Evolutionary conservation across 2,113 vertebrate species (phyloP).

Genomic region (Poicephalus meyeri): DNA sequence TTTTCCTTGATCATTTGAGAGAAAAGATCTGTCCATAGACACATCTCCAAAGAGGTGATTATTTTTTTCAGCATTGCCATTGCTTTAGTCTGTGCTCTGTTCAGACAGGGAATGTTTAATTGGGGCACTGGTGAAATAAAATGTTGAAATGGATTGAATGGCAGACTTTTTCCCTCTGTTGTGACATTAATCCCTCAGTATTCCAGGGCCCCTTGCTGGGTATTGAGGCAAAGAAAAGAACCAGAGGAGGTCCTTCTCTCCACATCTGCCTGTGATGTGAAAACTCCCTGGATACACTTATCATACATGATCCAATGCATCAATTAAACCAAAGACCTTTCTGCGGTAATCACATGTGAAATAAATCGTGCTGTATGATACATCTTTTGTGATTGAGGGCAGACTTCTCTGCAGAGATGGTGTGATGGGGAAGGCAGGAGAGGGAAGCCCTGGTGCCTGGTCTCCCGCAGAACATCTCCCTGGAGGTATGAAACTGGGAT

Average conservation of each 20-base stretch:
- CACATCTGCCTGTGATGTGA: slow-evolving; percentile 61
- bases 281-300: slow-evolving; percentile 48
- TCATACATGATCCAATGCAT: slow-evolving; percentile 43
- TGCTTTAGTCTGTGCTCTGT: slow-evolving; percentile 49
- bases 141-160: slow-evolving; percentile 55
- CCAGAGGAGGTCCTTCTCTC: slow-evolving; percentile 56
- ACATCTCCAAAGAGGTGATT: slow-evolving; percentile 59
- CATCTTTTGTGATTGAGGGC: neutral
- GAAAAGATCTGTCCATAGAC: neutral
- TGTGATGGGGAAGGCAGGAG: neutral
- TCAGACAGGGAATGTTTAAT: slow-evolving; percentile 65
- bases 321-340: slow-evolving; percentile 27
- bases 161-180: slow-evolving; percentile 68
- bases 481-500: rapidly evolving
- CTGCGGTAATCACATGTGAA: neutral
- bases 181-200: slow-evolving; percentile 61
- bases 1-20: slow-evolving; percentile 65
- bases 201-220: slow-evolving; percentile 17
- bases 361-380: neutral
- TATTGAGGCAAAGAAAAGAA: slow-evolving; percentile 67
- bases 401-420: neutral
- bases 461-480: neutral
- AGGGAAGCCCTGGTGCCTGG: neutral
- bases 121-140: slow-evolving; percentile 68
- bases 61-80: slow-evolving; percentile 14